Percentiles rank a stretch among this genome's conserved stretches.
Evolutionary conservation across 2,797 vertebrate genomes (phyloP).

Genomic region (Orientallactaga sibirica): DNA sequence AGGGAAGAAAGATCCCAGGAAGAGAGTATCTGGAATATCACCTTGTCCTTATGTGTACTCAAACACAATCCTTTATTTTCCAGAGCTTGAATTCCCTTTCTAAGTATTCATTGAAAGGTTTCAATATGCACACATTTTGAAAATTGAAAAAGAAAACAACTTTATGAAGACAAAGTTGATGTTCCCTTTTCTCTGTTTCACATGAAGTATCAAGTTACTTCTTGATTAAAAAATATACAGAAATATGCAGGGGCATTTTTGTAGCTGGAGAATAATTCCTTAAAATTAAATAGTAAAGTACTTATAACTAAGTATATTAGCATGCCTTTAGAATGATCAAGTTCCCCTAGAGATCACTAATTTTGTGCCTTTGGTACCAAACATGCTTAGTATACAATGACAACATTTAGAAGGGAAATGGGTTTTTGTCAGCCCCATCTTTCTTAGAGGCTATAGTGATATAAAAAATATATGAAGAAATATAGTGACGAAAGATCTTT

Average conservation of each 20-base stretch:
- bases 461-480: background rate
- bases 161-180: background rate
- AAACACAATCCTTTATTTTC: background rate
- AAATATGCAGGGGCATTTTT: background rate
- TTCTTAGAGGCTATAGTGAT: background rate
- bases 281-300: background rate
- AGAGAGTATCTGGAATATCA: background rate
- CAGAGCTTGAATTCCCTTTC: background rate
- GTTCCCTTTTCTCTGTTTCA: background rate
- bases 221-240: background rate
- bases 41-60: background rate
- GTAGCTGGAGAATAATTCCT: background rate
- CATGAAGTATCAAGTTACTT: background rate
- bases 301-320: background rate
- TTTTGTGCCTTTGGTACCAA: background rate
- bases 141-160: background rate
- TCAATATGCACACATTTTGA: slow-evolving; percentile 16
- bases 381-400: background rate
- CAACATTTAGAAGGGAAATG: background rate
- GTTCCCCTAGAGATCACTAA: background rate
- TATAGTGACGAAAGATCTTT: background rate
- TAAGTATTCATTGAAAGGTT: background rate
- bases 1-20: background rate
- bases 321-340: background rate
- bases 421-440: background rate